Conservation (phyloP, 2,797 vertebrate genomes). For the Bradypodion pumilum region DNA sequence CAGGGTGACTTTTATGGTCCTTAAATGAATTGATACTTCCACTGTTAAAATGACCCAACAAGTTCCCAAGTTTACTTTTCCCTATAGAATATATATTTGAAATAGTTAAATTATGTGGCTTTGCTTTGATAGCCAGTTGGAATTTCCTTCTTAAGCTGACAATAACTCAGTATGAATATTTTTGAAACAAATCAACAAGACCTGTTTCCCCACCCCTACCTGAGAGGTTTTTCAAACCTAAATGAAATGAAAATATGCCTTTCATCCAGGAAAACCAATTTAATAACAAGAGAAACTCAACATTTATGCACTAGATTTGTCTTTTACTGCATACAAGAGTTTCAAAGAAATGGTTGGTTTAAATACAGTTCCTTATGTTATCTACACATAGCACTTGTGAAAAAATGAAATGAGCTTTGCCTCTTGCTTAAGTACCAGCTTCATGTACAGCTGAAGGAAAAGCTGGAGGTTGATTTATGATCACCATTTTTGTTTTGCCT, state of each 20-base stretch:
- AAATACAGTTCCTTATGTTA: conserved; percentile 78
- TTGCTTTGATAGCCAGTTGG: conserved; percentile 69
- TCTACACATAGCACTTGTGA: conserved; percentile 75
- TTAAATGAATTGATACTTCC: conserved; percentile 85
- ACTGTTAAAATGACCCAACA: conserved; percentile 78
- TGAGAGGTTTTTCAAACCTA: conserved; percentile 61
- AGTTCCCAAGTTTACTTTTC: conserved; percentile 78
- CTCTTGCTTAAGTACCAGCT: conserved; percentile 72
- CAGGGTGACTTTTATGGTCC: conserved; percentile 79
- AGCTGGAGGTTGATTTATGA: conserved; percentile 88
- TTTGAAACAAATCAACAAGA: conserved; percentile 71
- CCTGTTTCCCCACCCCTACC: conserved; percentile 8
- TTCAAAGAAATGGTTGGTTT: conserved; percentile 79
- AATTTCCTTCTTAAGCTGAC: conserved; percentile 62
- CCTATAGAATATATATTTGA: conserved; percentile 75
- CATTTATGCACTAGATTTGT: conserved; percentile 63
- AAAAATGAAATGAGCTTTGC: conserved; percentile 80
- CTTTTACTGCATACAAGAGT: conserved; percentile 66
- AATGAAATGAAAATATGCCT: conserved; percentile 66
- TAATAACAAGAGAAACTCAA: conserved; percentile 65
- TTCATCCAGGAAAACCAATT: conserved; percentile 59
- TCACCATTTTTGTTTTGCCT: conserved; percentile 82
- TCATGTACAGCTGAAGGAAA: conserved; percentile 76
- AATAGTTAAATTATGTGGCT: conserved; percentile 74
- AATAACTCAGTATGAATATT: conserved; percentile 62